Evolutionary conservation across 2,113 vertebrate genomes (phyloP).

Genomic region (Carlito syrichta): DNA sequence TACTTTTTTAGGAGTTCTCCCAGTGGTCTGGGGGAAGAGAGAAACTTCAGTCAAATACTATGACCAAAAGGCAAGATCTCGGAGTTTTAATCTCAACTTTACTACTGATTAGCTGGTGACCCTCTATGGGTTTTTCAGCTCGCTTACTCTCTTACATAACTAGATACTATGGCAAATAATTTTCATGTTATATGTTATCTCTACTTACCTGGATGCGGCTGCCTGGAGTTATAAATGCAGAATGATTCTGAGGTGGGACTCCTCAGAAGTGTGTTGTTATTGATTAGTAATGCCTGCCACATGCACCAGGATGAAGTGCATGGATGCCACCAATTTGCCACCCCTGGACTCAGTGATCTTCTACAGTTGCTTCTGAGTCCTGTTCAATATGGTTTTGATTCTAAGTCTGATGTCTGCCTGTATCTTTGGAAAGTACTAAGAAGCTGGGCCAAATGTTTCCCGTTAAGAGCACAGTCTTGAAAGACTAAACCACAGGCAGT

Average conservation of each 20-base stretch:
- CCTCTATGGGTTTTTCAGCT: not conserved
- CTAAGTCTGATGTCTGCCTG: conserved; percentile 28
- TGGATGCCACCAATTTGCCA: not conserved
- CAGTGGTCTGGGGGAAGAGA: not conserved
- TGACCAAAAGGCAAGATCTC: not conserved
- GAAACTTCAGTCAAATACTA: not conserved
- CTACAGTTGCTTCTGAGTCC: not conserved
- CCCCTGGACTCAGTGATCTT: not conserved
- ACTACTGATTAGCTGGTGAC: not conserved
- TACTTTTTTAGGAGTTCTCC: not conserved
- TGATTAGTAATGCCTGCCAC: not conserved
- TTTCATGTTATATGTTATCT: not conserved
- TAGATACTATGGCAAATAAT: not conserved
- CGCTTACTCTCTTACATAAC: not conserved
- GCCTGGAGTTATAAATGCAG: not conserved
- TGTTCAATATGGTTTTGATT: conserved; percentile 30
- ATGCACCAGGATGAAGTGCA: accelerated
- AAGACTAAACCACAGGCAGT: conserved; percentile 63
- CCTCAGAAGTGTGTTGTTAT: not conserved
- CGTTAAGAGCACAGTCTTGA: conserved; percentile 48
- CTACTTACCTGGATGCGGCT: not conserved
- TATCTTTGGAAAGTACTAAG: conserved; percentile 37
- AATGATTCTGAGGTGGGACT: not conserved
- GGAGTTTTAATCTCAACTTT: not conserved
- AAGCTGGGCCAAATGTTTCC: conserved; percentile 59